These are phyloP conservation scores for Geotrypetes seraphini DNA, from an alignment of 2,797 vertebrate genomes.

Conservation along the genomic window DNA sequence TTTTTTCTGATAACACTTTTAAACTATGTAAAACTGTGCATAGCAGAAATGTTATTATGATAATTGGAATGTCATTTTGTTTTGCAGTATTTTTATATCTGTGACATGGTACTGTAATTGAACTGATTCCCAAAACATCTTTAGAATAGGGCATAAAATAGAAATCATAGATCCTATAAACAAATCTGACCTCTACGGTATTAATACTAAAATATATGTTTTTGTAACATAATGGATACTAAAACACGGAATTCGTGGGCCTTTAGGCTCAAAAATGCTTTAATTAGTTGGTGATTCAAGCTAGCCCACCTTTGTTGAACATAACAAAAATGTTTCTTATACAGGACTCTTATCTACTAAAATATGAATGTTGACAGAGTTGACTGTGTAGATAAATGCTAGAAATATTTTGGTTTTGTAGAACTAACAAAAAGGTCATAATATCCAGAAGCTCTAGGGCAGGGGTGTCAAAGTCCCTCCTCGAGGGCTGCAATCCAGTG, in stretches of 20 bases:
- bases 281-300: slow-evolving; percentile 2
- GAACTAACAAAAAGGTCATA: too few relatives aligned
- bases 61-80: slow-evolving; percentile 22
- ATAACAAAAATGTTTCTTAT: background rate
- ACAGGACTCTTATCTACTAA: background rate
- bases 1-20: slow-evolving; percentile 10
- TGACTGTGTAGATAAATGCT: slow-evolving; percentile 4
- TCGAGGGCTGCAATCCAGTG: too few relatives aligned
- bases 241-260: slow-evolving; percentile 1
- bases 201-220: slow-evolving; percentile 1
- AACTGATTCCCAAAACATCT: slow-evolving; percentile 31
- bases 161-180: slow-evolving; percentile 6
- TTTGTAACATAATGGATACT: slow-evolving; percentile 1
- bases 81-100: slow-evolving; percentile 30
- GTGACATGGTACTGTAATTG: slow-evolving; percentile 2
- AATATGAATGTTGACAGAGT: too few relatives aligned
- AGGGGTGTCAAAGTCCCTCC: too few relatives aligned
- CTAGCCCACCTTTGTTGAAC: background rate
- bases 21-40: slow-evolving; percentile 20
- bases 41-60: slow-evolving; percentile 26
- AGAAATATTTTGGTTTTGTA: slow-evolving; percentile 5
- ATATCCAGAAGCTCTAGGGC: too few relatives aligned
- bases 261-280: slow-evolving; percentile 11
- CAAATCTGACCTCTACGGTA: slow-evolving; percentile 7
- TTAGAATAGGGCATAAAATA: slow-evolving; percentile 8